Evolutionary conservation across 2,113 vertebrate species (phyloP).

Genomic region (Cervus canadensis): DNA sequence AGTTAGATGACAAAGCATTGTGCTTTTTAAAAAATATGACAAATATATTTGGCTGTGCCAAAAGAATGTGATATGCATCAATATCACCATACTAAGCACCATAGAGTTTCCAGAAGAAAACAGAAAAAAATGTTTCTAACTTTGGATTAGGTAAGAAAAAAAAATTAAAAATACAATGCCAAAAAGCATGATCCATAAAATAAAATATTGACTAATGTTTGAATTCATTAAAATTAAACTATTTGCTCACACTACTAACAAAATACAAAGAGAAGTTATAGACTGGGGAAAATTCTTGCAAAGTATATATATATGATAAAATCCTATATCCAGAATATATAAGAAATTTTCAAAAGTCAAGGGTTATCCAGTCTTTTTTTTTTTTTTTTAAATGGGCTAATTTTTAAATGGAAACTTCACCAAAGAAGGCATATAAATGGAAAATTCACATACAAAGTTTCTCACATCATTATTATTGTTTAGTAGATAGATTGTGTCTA

Average conservation of each 20-base stretch:
- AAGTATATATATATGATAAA: not conserved
- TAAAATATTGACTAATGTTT: not conserved
- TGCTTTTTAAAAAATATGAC: not conserved
- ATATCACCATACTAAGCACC: not conserved
- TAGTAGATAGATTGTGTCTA: not conserved
- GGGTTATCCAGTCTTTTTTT: not conserved
- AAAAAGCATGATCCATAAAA: not conserved
- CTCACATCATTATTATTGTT: not conserved
- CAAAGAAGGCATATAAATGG: not conserved
- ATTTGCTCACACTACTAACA: not conserved
- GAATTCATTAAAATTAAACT: slow-evolving; percentile 22
- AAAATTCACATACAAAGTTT: not conserved
- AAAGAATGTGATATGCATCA: not conserved
- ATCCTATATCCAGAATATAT: not conserved
- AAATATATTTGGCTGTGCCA: not conserved
- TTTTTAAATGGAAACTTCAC: not conserved
- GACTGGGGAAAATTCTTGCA: not conserved
- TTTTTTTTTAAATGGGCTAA: not conserved
- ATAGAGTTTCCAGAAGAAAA: not conserved
- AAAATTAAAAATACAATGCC: not conserved
- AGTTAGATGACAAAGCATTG: not conserved
- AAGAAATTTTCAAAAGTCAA: not conserved
- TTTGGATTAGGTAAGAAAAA: not conserved
- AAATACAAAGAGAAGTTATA: not conserved
- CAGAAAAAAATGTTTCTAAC: not conserved